A percentile compares a stretch with the other conserved stretches of the same genome.
Conservation (phyloP, 2,113 vertebrate species). For the Enhydra lutris region DNA sequence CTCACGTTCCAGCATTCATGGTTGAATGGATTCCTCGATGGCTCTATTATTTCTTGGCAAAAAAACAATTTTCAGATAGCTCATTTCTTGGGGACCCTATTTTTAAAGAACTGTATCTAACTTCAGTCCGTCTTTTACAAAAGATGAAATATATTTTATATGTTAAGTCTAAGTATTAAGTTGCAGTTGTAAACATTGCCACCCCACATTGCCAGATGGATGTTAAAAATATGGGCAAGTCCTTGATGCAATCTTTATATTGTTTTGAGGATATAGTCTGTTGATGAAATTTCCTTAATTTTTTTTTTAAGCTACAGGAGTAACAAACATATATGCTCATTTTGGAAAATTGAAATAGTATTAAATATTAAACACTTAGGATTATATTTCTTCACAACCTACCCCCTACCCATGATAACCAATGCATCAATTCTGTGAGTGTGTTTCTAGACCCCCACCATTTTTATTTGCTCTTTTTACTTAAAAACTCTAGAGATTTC, state of each 20-base stretch:
- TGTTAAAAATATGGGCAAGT: slow-evolving; percentile 37
- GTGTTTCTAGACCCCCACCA: not conserved
- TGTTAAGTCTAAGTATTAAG: slow-evolving; percentile 33
- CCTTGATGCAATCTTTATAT: not conserved
- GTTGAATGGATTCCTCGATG: not conserved
- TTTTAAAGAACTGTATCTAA: not conserved
- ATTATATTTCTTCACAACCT: not conserved
- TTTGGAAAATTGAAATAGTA: not conserved
- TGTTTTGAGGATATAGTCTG: not conserved
- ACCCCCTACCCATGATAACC: not conserved
- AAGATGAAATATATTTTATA: not conserved
- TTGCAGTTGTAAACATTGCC: slow-evolving; percentile 28
- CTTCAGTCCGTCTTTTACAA: not conserved
- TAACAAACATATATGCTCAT: not conserved
- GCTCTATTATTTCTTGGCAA: not conserved
- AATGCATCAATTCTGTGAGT: not conserved
- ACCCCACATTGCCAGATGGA: not conserved
- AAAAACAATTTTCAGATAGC: slow-evolving; percentile 29
- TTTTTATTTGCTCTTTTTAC: slow-evolving; percentile 7
- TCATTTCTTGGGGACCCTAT: not conserved
- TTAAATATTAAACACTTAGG: not conserved
- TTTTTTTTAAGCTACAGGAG: not conserved
- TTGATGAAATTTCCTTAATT: not conserved
- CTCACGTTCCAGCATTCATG: not conserved
- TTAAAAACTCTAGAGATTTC: not conserved